These are phyloP conservation scores for Lysandra bellargus DNA, from an alignment of 2,888 invertebrate species.

Conservation along the genomic window DNA sequence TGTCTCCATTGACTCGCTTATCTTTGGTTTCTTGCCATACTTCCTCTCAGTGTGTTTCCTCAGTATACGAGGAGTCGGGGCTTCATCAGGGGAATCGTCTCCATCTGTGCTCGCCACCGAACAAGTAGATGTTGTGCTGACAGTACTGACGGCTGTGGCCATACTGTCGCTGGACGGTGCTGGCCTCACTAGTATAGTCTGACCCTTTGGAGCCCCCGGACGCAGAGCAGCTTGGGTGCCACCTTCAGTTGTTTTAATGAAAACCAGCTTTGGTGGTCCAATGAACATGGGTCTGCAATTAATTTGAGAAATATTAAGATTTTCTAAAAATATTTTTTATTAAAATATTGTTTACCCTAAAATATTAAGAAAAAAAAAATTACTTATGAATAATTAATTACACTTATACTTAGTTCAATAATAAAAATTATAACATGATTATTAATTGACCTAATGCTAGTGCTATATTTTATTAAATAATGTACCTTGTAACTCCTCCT, in stretches of 20 bases:
- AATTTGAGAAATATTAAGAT: not conserved
- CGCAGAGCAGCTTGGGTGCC: conserved; percentile 62
- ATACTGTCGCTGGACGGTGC: conserved; percentile 49
- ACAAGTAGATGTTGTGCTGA: conserved; percentile 41
- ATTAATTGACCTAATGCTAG: too few species aligned
- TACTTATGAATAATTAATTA: too few species aligned
- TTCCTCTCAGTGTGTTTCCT: conserved; percentile 65
- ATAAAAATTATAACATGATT: too few species aligned
- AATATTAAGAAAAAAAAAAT: too few species aligned
- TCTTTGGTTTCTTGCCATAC: conserved; percentile 71
- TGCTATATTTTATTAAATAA: not conserved
- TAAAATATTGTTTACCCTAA: too few species aligned
- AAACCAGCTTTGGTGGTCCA: conserved; percentile 75
- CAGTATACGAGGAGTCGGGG: conserved; percentile 56
- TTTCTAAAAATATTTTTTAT: too few species aligned
- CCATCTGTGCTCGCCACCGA: conserved; percentile 45
- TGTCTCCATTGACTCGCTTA: conserved; percentile 53
- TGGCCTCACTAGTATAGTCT: conserved; percentile 71
- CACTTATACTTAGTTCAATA: too few species aligned
- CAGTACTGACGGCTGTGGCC: conserved; percentile 42
- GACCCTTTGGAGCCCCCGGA: conserved; percentile 65
- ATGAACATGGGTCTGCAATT: conserved; percentile 71
- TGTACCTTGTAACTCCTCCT: conserved; percentile 60
- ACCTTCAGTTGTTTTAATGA: conserved; percentile 73
- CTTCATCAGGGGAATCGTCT: conserved; percentile 57